Base-by-base conservation (phyloP, 2,113 vertebrate species). In the Vidua macroura region DNA sequence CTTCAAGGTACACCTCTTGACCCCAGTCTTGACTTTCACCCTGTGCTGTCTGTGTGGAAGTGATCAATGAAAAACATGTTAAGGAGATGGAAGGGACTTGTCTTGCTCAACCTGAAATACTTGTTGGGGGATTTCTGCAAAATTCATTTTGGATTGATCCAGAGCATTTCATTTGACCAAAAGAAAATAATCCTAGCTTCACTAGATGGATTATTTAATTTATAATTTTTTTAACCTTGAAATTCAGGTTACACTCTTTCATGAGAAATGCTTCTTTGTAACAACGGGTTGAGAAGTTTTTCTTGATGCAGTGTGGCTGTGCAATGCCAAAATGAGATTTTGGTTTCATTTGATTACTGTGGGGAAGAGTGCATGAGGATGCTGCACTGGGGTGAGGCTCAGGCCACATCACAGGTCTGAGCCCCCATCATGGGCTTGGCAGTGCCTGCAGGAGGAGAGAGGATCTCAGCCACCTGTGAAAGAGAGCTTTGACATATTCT, bases 111-210 rank as follows among this genome's bases (percentile, higher is more conserved):
- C 86, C 64, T 59, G 52, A 96, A 95, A 86, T 63, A 83, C 62
- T 83, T 89, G 58, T 56, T 83, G 79, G 19, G 55, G 25, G 30
- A 80, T 80, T 94, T 94, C 80, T 92, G 48, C 27, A 78, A 86
- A 96, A 96, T 70, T 92, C 27, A 49, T 64, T 96, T 96, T 95
- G 69, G 56, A 96, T 96, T 94, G 95, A 96, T 94, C 83, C 60
- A 83, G 80, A 85, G 68, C 80, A 86, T 94, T 95, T 95, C 60
- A 88, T 93, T 84, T 81, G 88, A 81, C 52, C 44, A 72, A 86
- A 88, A 96, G 52, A 92, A 95, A 92, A 92, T 53, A 83, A 86
- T 86, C 22, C 68, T 77, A 39, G 19, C 68, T 78, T 81, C 48
- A 56, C 80, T 77, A 14, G 52, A 83, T 19, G 28, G 95, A 92